Base-by-base conservation (phyloP, 1,140 invertebrate genomes). In the Uloborus diversus region DNA sequence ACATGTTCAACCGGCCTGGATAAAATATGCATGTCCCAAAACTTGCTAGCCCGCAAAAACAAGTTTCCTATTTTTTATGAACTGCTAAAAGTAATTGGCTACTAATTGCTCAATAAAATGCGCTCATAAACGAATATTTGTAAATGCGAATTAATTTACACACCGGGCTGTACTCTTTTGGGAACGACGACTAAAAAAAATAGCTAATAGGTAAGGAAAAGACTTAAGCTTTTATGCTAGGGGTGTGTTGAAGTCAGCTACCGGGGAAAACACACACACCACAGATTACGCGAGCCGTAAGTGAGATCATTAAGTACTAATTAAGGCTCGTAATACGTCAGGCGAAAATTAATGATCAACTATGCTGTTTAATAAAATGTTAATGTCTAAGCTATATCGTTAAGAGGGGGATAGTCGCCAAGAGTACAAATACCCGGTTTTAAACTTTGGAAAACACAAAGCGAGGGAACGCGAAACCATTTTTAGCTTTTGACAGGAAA, bases 251-350 rank as follows among this genome's bases (percentile, higher is more conserved):
- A n/a, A n/a, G n/a, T n/a, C n/a, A n/a, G n/a, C n/a, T 25, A 33
- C 27, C 51, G 49, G 30, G n/a, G 53, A 33, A 23, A 14, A n/a
- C 14, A 30, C 47, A 30, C 7, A 47, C 37, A 49, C 37, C 42
- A 49, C 49, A 66, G 66, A 71, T 71, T 71, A 71, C 53, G 35
- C 51, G 11, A 37, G 53, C 56, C 69, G 51, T 69, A 56, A 71
- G 69, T 69, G 37, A 71, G 69, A 71, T 71, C 69, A 71, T 71
- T 71, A 71, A 71, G 69, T 42, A 71, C 69, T 71, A 71, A 71
- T 71, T 71, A 71, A 71, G 69, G 69, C 69, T 59, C 23, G 53
- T 71, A 71, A 71, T 71, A 71, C 56, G 69, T 71, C 56, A 71
- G 56, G 69, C 35, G 51, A 71, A 71, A 71, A 71, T 71, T 71